Base-by-base conservation (phyloP, 2,113 vertebrate species). In the Leiothrix lutea region DNA sequence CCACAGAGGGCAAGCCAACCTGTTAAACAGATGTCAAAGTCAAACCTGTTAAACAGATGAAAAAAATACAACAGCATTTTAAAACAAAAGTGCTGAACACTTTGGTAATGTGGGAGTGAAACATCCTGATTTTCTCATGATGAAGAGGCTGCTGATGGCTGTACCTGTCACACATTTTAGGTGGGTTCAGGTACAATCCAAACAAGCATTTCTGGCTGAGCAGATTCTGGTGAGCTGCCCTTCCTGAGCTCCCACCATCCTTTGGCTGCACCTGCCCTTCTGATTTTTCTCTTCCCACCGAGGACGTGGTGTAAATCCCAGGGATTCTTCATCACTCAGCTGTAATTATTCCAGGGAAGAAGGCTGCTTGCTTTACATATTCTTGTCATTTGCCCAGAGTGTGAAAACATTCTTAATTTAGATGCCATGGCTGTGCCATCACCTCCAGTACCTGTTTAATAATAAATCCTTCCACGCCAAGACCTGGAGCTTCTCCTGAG, bases 341-440 rank as follows among this genome's bases (percentile, higher is more conserved):
- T 73, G 28, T 87, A 91, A 94, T 92, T 95, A 92, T 87, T 88
- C 57, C 70, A 35, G 70, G 62, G 71, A 79, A 91, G 71, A 73
- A 71, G 28, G 51, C 73, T 87, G 89, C 91, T 95, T 69, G 17
- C 54, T 78, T 66, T 29, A 54, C 71, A 38, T 71, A 48, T 77
- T 50, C 80, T 80, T 91, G 83, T 93, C 92, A 90, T 94, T 74
- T 93, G 54, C 74, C 53, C 57, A 23, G 64, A 54, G 88, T 95
- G 94, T 96, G 94, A 95, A 96, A 91, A 69, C 11, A 44, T 83
- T 77, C 70, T 96, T 91, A 91, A 94, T 96, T 96, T 96, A 90
- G 90, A 92, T 80, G 85, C 81, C 20, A n/a, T 54, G 90, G 62
- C 87, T 2, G 0, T 82, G 90, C 94, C 85, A 85, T 92, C 96